These are phyloP conservation scores for Melanitta fusca DNA, from an alignment of 2,797 vertebrate species.

Conservation along the genomic window DNA sequence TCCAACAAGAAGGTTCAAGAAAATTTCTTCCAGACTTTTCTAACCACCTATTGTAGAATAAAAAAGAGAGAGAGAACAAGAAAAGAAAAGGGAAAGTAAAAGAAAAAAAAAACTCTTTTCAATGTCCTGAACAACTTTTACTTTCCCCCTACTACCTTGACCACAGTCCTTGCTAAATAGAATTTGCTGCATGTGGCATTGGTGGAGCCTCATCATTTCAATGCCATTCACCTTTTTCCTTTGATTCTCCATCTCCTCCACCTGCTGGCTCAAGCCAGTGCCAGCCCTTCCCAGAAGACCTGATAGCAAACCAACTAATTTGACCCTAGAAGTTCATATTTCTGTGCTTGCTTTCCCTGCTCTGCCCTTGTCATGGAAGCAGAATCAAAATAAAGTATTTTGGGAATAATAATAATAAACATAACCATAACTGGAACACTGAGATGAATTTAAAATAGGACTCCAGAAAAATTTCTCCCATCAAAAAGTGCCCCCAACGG, in stretches of 20 bases:
- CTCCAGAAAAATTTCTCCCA: too few relatives aligned
- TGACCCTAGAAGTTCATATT: fast-evolving
- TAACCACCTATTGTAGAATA: fast-evolving
- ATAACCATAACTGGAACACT: too few relatives aligned
- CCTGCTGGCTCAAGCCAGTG: background rate
- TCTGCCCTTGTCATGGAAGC: background rate
- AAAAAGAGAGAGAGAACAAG: too few relatives aligned
- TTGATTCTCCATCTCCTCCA: background rate
- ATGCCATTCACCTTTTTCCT: background rate
- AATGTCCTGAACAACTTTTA: fast-evolving
- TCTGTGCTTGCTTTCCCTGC: background rate
- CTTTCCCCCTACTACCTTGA: fast-evolving
- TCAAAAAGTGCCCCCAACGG: too few relatives aligned
- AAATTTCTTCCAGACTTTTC: background rate
- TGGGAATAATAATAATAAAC: background rate
- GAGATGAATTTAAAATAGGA: too few relatives aligned
- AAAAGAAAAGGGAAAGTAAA: too few relatives aligned
- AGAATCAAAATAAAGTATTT: background rate
- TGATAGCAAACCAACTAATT: background rate
- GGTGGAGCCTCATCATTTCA: fast-evolving
- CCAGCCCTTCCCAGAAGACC: background rate
- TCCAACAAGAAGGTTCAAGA: background rate
- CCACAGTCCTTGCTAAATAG: background rate
- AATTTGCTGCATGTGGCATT: fast-evolving
- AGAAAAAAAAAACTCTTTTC: background rate